A percentile compares a stretch with the other conserved stretches of the same genome.
Conservation (phyloP, 2,888 invertebrate genomes). For the Chydorus sphaericus region DNA sequence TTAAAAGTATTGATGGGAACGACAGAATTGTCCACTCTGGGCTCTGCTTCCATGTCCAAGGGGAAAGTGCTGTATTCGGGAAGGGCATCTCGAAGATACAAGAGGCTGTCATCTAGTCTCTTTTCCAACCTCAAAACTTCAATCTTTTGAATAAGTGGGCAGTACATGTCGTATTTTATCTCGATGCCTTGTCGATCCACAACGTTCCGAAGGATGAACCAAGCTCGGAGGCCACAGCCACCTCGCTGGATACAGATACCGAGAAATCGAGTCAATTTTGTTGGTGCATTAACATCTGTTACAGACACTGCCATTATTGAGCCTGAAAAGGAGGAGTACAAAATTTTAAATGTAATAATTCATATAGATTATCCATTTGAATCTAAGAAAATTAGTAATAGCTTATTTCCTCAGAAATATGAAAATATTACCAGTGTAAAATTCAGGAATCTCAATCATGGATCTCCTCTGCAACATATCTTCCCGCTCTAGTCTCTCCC, state of each 20-base stretch:
- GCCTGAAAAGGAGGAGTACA: conserved; percentile 37
- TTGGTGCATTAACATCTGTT: conserved; percentile 69
- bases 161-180: conserved; percentile 74
- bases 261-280: conserved; percentile 70
- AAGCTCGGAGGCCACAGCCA: conserved; percentile 66
- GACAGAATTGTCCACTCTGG: conserved; percentile 54
- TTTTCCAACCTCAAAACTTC: conserved; percentile 86
- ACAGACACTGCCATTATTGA: conserved; percentile 75
- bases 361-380: not conserved
- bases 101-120: conserved; percentile 72
- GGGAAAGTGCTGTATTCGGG: conserved; percentile 86
- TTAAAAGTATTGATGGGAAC: conserved; percentile 64
- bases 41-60: conserved; percentile 74
- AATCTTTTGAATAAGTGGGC: conserved; percentile 76
- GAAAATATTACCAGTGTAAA: conserved; percentile 70
- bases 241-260: conserved; percentile 85
- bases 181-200: conserved; percentile 73
- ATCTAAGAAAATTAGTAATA: not conserved
- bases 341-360: not conserved
- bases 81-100: conserved; percentile 77
- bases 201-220: conserved; percentile 79
- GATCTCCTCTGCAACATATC: conserved; percentile 81
- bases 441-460: conserved; percentile 83
- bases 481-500: conserved; percentile 74
- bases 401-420: not conserved